Evolutionary conservation across 2,888 invertebrate species (phyloP), one percentile per base, ranked within the genome.

Genomic region (Crematogaster levior): DNA sequence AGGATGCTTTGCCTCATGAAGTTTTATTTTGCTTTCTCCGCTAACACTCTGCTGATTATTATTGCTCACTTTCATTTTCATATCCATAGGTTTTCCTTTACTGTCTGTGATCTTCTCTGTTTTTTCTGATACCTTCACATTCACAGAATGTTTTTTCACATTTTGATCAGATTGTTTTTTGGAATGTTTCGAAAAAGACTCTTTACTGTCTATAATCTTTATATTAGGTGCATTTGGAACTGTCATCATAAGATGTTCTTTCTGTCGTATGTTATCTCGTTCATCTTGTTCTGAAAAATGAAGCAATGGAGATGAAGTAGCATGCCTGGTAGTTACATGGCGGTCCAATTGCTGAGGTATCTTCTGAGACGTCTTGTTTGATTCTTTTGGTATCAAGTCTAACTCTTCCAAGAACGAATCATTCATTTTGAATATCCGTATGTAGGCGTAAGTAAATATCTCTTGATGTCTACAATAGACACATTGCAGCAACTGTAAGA

Each of bases 381-480:
- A 43, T 65, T 89, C 86, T 12, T 61, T 83, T 4, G 91, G 81
- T 18, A 90, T 81, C 30, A 93, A 68, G 37, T 89, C 90, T 74
- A 93, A 77, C 30, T 93, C 93, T 86, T 93, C 93, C 60, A 93
- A 81, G 74, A 93, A 93, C 37, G 93, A 93, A 74, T 93, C 93
- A 82, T 92, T 91, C 93, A 92, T 92, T 43, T 85, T 86, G 15
- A 46, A 84, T 24, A 48, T 34, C 6, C 15, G 51, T 75, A 43
- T 53, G 12, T 70, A 12, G 18, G 7, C 9, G 7, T 70, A 27
- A 1, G 53, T 53, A 12, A 43, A 77, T 68, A 37, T n/a, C 27
- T 30, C 18, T 68, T 68, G 4, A 27, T 65, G 1, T 65, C 27
- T 43, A 70, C 21, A 77, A 9, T 24, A 43, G 2, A 34, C 12